Base-by-base conservation (phyloP, 2,888 invertebrate species). In the Vesta saturnalis region DNA sequence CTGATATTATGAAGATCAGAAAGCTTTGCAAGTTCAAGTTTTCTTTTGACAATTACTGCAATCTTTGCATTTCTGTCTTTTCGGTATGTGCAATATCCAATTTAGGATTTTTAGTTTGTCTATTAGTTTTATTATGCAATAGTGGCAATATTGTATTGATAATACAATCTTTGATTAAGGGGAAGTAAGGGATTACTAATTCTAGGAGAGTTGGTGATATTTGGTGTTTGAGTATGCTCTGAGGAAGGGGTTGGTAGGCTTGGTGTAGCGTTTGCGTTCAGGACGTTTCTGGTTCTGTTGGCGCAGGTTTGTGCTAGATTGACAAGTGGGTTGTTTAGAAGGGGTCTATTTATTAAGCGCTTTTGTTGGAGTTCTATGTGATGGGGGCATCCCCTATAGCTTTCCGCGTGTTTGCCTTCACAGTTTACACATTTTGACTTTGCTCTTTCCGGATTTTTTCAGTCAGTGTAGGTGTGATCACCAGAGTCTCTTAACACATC, bases 151-250 rank as follows among this genome's bases (percentile, higher is more conserved):
- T 18, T 19, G 1, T 12, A 14, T 43, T 59, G 21, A 59, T 59
- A 59, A 58, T 15, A 58, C 30, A 58, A 4, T 58, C 16, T 58
- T 58, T 58, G 16, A 58, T 58, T 39, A n/a, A 3, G 21, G 46
- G n/a, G 14, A 59, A 6, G 14, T 18, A 46, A 23, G 59, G 59
- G 16, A 5, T 35, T 23, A 2, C 43, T 8, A 46, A 14, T 12
- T 56, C 59, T 59, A 59, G 16, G 21, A 59, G 46, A 59, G 21
- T 59, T 59, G 59, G n/a, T 21, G 22, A 56, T 56, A 16, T 12
- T 59, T 43, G 12, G n/a, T 59, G 46, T 4, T 59, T 59, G 43
- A 3, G 47, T 12, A 16, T 46, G 22, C 14, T 56, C 56, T 8
- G 30, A 23, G 19, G 30, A 18, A 19, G 12, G 47, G 47, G n/a